These are phyloP conservation scores for Ochotona curzoniae DNA, from an alignment of 2,113 vertebrate species.

Conservation along the genomic window DNA sequence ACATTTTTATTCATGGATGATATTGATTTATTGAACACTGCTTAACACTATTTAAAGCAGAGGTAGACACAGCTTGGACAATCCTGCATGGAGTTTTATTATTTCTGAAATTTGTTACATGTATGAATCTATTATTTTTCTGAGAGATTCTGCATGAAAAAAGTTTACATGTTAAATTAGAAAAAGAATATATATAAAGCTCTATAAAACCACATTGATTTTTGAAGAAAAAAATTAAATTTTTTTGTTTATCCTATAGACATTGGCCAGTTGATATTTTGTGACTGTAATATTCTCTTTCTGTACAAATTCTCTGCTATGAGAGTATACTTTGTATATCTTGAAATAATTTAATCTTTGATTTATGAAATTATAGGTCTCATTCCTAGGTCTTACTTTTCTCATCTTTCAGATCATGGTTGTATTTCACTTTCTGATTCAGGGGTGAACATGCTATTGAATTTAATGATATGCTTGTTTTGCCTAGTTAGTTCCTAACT, in stretches of 20 bases:
- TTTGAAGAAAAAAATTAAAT: neutral
- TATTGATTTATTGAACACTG: neutral
- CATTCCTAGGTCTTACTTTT: conserved; percentile 40
- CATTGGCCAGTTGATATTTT: conserved; percentile 1
- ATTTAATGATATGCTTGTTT: conserved; percentile 27
- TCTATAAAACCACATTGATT: conserved; percentile 22
- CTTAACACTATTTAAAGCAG: neutral
- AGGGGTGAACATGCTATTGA: neutral
- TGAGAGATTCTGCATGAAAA: neutral
- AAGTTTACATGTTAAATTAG: neutral
- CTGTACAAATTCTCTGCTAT: conserved; percentile 24
- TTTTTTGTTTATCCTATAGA: conserved; percentile 15
- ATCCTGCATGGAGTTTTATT: neutral
- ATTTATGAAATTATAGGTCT: neutral
- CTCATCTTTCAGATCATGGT: neutral
- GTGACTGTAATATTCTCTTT: neutral
- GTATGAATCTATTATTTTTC: neutral
- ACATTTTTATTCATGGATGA: neutral
- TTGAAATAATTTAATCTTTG: neutral
- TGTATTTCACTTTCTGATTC: conserved; percentile 35
- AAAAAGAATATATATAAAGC: neutral
- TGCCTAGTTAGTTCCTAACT: conserved; percentile 31
- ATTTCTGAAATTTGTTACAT: neutral
- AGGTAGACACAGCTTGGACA: neutral
- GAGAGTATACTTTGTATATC: conserved; percentile 2